A percentile compares a stretch with the other conserved stretches of the same genome.
Conservation (phyloP, 1,140 invertebrate genomes). For the Drosophila paulistorum region DNA sequence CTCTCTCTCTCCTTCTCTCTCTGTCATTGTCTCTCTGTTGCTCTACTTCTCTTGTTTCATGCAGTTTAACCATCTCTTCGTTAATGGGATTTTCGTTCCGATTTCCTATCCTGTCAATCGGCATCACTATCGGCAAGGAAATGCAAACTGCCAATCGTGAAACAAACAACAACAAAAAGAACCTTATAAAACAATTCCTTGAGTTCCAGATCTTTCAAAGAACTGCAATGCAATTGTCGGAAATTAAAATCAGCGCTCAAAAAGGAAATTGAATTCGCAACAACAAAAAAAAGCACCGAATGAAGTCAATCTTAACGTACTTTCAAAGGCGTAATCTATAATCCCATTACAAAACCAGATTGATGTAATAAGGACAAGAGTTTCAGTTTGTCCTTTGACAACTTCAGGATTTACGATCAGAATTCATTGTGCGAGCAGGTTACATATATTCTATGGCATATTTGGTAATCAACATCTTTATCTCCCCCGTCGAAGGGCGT, state of each 20-base stretch:
- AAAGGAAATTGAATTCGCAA: not conserved
- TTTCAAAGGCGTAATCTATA: too few species aligned
- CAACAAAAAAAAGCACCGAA: not conserved
- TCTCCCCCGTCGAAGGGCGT: not conserved
- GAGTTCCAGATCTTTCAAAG: slow-evolving; percentile 2
- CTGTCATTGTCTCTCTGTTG: too few species aligned
- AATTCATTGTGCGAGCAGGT: not conserved
- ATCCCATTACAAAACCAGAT: too few species aligned
- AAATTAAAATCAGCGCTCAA: not conserved
- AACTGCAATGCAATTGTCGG: not conserved
- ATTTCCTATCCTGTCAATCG: slow-evolving; percentile 15
- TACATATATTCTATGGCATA: too few species aligned
- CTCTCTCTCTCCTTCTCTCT: not conserved
- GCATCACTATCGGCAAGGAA: not conserved
- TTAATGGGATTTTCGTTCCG: slow-evolving; percentile 8
- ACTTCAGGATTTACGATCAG: not conserved
- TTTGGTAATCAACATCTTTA: slow-evolving; percentile 1
- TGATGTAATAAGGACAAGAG: too few species aligned
- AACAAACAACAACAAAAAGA: not conserved
- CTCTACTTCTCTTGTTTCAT: too few species aligned
- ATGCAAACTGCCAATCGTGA: slow-evolving; percentile 1
- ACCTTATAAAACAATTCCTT: not conserved
- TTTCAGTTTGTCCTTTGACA: too few species aligned
- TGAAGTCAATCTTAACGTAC: too few species aligned
- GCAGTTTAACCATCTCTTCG: not conserved